Evolutionary conservation across 2,113 vertebrate genomes (phyloP), one percentile per base, ranked within the genome.

Genomic region (Eidolon helvum): DNA sequence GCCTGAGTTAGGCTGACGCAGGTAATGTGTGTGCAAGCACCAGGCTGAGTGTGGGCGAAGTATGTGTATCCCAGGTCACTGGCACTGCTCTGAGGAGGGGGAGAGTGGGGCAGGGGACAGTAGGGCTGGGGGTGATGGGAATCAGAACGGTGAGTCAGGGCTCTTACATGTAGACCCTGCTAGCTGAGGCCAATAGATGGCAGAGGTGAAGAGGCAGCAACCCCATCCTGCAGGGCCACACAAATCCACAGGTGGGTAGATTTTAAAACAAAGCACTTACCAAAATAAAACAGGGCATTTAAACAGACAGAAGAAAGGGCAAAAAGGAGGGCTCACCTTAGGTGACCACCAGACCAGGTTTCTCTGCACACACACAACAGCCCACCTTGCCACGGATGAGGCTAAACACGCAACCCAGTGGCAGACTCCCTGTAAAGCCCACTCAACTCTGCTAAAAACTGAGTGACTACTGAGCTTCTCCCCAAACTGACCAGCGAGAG

Each of bases 191-290:
- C 57, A 77, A n/a, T 19, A 30, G 50, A 83, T 11, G 10, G 30
- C 74, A 10, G 43, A 88, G 4, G 88, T 61, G 40, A 94, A 87
- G 59, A 91, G 33, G 72, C 2, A 10, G 80, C 5, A 71, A 77
- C 12, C 30, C 69, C 69, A n/a, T 14, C 40, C 38, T 1, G 2
- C 18, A 75, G 65, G 63, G 43, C 15, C 35, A 55, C 82, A 84
- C 82, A 35, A 68, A 93, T 98, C 99, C 98, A 97, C 97, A 98
- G 98, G 98, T 98, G 97, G 92, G 94, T 88, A 94, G 77, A 98
- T 98, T 98, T 98, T 98, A 98, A 99, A 98, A 98, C 98, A 99
- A 98, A 98, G 97, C 97, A 98, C 98, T 98, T 98, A 98, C 98
- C 98, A 98, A 98, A 98, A 97, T 97, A 98, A 98, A 98, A 94